Evolutionary conservation across 2,888 invertebrate genomes (phyloP), one percentile per base, ranked within the genome.

Genomic region (Maniola hyperantus): DNA sequence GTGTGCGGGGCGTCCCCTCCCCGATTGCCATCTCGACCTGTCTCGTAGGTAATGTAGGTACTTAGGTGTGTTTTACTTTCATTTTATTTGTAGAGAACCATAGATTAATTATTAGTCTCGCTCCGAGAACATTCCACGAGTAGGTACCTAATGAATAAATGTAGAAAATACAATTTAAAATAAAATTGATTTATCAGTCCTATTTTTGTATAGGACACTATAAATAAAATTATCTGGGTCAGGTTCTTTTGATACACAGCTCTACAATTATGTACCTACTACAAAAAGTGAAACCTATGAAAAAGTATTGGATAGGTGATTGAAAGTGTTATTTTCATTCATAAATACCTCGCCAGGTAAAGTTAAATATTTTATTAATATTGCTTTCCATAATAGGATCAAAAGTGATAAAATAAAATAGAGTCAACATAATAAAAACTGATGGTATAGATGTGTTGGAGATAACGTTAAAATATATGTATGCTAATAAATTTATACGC

Each of bases 401-500:
- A 26, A 48, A 48, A 48, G 48, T 48, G 48, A 48, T 53, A 53
- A 54, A 34, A 54, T 34, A 54, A 54, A 34, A 15, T 54, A 34
- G 50, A 51, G 50, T 51, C 34, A 54, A 54, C 34, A 54, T 42
- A 57, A 42, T 42, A 57, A 39, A 42, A 57, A 42, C 36, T 13
- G 18, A 57, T 57, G 18, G 11, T 20, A 57, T 33, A 48, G 34
- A 55, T 55, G 34, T 36, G 36, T 55, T 6, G 34, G 6, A 10
- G 33, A 48, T 59, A 48, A 33, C 10, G 18, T 59, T 34, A 51
- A 51, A 50, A 50, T 48, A 61, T 61, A 51, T 50, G 34, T 26
- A 62, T 42, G 62, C 42, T 62, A 68, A 68, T 65, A 62, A 62
- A 62, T 65, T 62, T 68, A 65, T 59, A 39, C 48, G 11, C 58